These are phyloP conservation scores for Anseranas semipalmata DNA, from an alignment of 2,113 vertebrate genomes.

Conservation along the genomic window DNA sequence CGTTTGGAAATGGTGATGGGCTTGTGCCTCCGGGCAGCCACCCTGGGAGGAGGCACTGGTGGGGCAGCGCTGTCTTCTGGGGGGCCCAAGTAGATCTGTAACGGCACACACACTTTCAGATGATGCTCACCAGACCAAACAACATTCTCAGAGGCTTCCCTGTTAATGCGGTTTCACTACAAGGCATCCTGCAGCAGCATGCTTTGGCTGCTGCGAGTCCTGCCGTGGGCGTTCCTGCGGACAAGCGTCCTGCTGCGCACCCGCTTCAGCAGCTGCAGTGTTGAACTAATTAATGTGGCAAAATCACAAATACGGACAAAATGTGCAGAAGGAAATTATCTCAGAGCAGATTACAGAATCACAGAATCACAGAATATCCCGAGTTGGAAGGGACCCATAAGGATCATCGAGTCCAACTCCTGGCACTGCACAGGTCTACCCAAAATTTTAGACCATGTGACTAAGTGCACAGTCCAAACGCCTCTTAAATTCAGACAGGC, in stretches of 20 bases:
- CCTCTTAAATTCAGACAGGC: too few species aligned
- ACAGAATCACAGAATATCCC: too few species aligned
- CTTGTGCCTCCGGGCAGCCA: conserved; percentile 88
- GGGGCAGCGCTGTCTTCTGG: conserved; percentile 88
- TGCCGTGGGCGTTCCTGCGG: neutral
- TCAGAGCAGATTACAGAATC: neutral
- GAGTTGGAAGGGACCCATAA: too few species aligned
- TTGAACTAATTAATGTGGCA: accelerated
- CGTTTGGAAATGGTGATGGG: conserved; percentile 98
- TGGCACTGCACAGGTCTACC: too few species aligned
- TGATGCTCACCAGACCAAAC: neutral
- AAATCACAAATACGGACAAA: neutral
- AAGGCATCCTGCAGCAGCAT: neutral
- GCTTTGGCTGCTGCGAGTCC: neutral
- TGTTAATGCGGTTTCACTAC: too few species aligned
- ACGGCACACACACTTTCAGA: neutral
- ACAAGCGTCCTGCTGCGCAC: neutral
- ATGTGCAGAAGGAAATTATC: neutral
- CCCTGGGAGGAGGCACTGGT: conserved; percentile 89
- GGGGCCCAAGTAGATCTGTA: conserved; percentile 88
- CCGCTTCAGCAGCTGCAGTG: neutral
- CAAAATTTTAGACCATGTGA: too few species aligned
- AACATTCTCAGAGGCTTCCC: neutral
- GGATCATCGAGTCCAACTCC: too few species aligned
- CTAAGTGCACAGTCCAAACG: too few species aligned